phyloP scores from a whole-genome alignment of 2,888 invertebrate genomes.

The Ormia ochracea region DNA sequence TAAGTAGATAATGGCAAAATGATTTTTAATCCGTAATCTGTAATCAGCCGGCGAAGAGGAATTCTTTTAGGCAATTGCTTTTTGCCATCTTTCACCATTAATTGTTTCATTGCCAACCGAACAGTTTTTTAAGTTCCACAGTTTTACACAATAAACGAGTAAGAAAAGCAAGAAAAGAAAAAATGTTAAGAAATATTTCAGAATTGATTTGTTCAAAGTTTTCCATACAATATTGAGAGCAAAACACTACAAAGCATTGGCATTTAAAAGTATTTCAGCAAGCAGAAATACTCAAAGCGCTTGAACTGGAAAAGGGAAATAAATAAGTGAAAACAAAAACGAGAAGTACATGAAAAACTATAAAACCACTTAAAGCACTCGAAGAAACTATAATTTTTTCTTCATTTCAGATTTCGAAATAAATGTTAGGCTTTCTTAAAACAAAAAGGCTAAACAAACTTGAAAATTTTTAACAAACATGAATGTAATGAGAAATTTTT shows the following conservation, averaged over 20 bases:
- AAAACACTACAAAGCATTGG: constrained; percentile 18
- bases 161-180: not conserved
- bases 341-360: constrained; percentile 31
- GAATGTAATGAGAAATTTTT: not conserved
- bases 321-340: not conserved
- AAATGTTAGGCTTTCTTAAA: constrained; percentile 17
- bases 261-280: constrained; percentile 56
- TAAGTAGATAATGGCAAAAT: constrained; percentile 7
- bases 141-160: not conserved
- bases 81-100: not conserved
- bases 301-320: not conserved
- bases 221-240: constrained; percentile 2
- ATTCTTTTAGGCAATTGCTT: constrained; percentile 44
- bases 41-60: constrained; percentile 32
- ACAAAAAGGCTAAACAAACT: constrained; percentile 16
- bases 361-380: constrained; percentile 60
- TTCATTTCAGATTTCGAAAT: not conserved
- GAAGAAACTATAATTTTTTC: constrained; percentile 29
- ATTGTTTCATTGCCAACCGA: constrained; percentile 20
- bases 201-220: constrained; percentile 47
- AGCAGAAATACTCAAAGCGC: constrained; percentile 24
- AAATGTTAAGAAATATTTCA: constrained; percentile 11
- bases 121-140: not conserved
- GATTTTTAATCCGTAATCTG: constrained; percentile 48
- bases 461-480: constrained; percentile 2